These are phyloP conservation scores for Chrysina gloriosa DNA, from an alignment of 2,888 invertebrate species.

Conservation along the genomic window DNA sequence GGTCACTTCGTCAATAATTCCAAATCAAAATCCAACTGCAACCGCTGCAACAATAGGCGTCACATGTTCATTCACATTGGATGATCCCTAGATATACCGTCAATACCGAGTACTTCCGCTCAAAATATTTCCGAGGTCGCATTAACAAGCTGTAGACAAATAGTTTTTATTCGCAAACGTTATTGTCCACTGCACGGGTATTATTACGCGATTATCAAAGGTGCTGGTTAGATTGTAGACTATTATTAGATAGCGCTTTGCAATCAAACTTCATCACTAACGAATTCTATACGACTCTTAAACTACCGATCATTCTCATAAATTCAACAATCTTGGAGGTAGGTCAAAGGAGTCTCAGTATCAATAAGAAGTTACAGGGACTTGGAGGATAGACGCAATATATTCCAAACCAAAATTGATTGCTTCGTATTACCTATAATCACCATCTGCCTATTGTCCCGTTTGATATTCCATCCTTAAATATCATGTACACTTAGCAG, in stretches of 20 bases:
- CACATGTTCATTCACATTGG: constrained; percentile 12
- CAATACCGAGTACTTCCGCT: background rate
- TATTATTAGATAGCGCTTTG: background rate
- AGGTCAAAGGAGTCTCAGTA: background rate
- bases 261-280: constrained; percentile 16
- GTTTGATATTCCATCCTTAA: background rate
- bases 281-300: background rate
- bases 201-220: no score
- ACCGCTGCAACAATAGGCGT: constrained; percentile 43
- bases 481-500: constrained; percentile 6
- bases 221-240: no score
- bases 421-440: constrained; percentile 9
- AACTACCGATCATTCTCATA: background rate
- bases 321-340: background rate
- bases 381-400: background rate
- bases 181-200: background rate
- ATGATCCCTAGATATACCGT: background rate
- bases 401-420: background rate
- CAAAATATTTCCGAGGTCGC: background rate
- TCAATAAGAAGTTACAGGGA: background rate
- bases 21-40: constrained; percentile 42
- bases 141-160: no score
- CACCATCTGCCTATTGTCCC: background rate
- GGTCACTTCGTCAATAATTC: constrained; percentile 44
- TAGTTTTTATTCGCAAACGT: background rate